Conservation (phyloP, 2,888 invertebrate species). For the Dynastes maya region DNA sequence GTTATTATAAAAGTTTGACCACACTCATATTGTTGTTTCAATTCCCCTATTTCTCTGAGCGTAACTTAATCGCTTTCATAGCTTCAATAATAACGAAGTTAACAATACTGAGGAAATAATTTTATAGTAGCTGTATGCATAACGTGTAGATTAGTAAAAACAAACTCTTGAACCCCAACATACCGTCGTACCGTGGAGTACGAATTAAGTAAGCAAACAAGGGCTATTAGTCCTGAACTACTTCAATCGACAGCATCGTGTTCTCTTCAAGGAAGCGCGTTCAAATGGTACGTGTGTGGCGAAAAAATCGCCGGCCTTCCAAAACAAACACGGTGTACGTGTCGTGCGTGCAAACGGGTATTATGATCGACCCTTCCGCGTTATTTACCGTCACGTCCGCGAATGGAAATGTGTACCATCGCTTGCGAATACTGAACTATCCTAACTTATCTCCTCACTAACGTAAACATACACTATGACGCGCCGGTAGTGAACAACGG, state of each 20-base stretch:
- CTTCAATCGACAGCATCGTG: neutral
- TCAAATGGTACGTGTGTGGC: constrained; percentile 24
- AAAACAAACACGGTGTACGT: constrained; percentile 32
- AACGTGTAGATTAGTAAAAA: too few relatives aligned
- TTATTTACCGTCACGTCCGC: constrained; percentile 33
- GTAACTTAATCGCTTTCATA: too few relatives aligned
- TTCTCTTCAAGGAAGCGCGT: constrained; percentile 2
- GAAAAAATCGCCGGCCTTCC: constrained; percentile 27
- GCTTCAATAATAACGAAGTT: too few relatives aligned
- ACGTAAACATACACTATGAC: neutral
- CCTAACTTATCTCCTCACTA: constrained; percentile 21
- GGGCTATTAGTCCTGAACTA: neutral
- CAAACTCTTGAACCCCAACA: too few relatives aligned
- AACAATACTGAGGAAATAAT: too few relatives aligned
- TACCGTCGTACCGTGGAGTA: neutral
- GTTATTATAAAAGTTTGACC: too few relatives aligned
- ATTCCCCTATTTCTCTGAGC: too few relatives aligned
- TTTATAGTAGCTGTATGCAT: too few relatives aligned
- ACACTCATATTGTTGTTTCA: too few relatives aligned
- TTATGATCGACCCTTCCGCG: constrained; percentile 20
- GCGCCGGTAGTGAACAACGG: neutral
- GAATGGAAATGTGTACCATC: constrained; percentile 11
- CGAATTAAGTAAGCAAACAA: constrained; percentile 7
- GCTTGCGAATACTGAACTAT: neutral
- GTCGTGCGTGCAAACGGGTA: constrained; percentile 7